Evolutionary conservation across 2,797 vertebrate genomes (phyloP).

Genomic region (Lycodopsis pacificus): DNA sequence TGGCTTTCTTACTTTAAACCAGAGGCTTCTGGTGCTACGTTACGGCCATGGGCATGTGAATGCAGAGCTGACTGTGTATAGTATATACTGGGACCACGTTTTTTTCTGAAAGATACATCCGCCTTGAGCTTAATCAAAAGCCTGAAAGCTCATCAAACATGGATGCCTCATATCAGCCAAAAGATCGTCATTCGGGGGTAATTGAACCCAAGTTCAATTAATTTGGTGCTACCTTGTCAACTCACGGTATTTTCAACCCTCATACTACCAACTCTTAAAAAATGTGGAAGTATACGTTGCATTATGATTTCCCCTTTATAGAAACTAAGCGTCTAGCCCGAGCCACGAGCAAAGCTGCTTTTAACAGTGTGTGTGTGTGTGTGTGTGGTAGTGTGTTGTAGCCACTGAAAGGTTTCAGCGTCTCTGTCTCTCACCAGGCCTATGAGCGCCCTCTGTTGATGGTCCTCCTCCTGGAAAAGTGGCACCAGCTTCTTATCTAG

Average conservation of each 20-base stretch:
- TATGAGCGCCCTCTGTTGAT: slow-evolving; percentile 88
- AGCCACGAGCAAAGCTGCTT: neutral
- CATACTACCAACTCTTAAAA: no score
- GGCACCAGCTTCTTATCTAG: slow-evolving; percentile 89
- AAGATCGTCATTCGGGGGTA: neutral
- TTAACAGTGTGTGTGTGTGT: neutral
- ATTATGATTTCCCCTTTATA: neutral
- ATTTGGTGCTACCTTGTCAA: neutral
- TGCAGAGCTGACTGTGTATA: neutral
- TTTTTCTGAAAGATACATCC: neutral
- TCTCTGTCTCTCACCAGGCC: slow-evolving; percentile 88
- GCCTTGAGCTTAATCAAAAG: neutral
- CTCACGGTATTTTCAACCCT: neutral
- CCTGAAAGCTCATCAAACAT: neutral
- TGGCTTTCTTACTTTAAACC: neutral
- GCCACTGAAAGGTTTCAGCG: neutral
- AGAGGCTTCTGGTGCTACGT: neutral
- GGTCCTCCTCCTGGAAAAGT: slow-evolving; percentile 94
- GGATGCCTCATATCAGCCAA: neutral
- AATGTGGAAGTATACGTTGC: slow-evolving; percentile 1
- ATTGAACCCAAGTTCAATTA: neutral
- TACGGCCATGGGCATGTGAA: neutral
- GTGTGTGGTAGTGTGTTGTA: neutral
- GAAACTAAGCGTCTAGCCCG: neutral
- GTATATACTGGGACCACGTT: neutral